These are phyloP conservation scores for Ramphastos sulfuratus DNA, from an alignment of 2,113 vertebrate species.

Conservation along the genomic window DNA sequence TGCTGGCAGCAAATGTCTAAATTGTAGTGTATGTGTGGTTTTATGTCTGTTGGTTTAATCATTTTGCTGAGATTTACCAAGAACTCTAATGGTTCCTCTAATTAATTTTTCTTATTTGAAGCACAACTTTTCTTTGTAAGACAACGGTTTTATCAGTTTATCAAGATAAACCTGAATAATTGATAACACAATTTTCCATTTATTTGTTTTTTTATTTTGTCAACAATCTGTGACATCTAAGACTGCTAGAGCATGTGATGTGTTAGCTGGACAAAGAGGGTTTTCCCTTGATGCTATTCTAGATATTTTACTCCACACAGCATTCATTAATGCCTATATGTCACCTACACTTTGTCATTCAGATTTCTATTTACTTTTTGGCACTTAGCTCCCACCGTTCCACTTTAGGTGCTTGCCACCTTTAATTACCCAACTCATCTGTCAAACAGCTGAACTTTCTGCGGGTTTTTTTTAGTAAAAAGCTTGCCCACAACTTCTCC, in stretches of 20 bases:
- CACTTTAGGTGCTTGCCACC: background rate
- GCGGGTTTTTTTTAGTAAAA: background rate
- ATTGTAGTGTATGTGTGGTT: background rate
- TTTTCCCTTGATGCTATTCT: background rate
- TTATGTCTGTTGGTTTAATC: background rate
- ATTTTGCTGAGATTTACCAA: background rate
- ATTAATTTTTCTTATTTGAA: background rate
- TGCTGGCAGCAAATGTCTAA: background rate
- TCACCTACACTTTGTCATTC: background rate
- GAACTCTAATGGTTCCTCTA: background rate
- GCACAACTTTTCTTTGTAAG: background rate
- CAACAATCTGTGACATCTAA: background rate
- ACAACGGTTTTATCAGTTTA: background rate
- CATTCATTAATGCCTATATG: background rate
- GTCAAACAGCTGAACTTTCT: background rate
- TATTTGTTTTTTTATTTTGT: background rate
- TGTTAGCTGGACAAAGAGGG: background rate
- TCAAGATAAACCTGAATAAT: background rate
- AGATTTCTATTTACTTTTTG: slow-evolving; percentile 26
- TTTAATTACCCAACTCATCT: slow-evolving; percentile 35
- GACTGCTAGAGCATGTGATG: background rate
- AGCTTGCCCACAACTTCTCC: background rate
- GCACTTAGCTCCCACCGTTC: background rate
- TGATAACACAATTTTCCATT: background rate
- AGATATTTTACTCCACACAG: background rate